Percentiles rank a stretch among this genome's conserved stretches.
These are phyloP conservation scores for Xyrauchen texanus DNA, from an alignment of 2,113 vertebrate species.

Conservation along the genomic window DNA sequence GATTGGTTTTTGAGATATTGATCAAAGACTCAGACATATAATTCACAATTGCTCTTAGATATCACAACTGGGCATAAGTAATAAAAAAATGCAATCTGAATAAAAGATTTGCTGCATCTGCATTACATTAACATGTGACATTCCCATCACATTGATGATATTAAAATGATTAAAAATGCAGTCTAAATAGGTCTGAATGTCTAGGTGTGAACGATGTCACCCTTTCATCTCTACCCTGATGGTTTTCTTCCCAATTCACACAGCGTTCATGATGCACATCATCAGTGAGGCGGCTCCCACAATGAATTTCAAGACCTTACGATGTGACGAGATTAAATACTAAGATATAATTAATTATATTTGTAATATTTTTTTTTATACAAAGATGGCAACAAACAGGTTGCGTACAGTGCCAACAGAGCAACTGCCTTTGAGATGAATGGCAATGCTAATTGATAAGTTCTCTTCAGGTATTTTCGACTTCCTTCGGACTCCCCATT, in stretches of 20 bases:
- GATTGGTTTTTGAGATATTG: background rate
- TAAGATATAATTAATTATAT: no score
- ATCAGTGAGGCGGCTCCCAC: background rate
- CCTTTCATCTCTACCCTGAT: background rate
- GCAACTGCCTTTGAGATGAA: no score
- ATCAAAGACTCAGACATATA: background rate
- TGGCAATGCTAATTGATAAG: no score
- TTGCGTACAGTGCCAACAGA: no score
- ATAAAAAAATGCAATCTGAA: background rate
- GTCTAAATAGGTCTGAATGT: background rate
- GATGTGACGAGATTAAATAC: no score
- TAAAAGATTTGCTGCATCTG: background rate
- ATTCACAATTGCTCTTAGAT: background rate
- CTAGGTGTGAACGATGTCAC: background rate
- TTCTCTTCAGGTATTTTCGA: no score
- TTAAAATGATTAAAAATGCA: slow-evolving; percentile 3
- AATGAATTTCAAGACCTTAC: background rate
- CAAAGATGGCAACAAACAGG: no score
- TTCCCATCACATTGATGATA: no score
- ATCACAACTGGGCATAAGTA: background rate
- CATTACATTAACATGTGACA: background rate
- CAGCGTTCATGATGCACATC: background rate
- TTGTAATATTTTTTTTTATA: no score
- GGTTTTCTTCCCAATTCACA: slow-evolving; percentile 4
- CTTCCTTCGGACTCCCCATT: background rate